Conservation (phyloP, 2,888 invertebrate species). For the Tribolium freemani region DNA sequence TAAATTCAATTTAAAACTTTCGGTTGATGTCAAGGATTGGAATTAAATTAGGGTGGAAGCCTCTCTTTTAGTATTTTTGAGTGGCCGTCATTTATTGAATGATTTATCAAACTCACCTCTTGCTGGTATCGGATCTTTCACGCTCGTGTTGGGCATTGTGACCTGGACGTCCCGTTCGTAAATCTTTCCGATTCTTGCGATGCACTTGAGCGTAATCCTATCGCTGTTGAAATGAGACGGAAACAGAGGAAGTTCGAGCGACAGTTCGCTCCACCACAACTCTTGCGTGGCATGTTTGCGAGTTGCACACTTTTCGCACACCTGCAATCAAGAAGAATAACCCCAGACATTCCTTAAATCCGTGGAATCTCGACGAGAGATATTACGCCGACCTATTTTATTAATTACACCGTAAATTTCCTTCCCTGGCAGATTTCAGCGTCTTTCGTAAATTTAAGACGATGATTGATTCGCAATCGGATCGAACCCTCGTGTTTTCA, state of each 20-base stretch:
- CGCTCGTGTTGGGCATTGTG: slow-evolving; percentile 72
- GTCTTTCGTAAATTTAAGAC: slow-evolving; percentile 11
- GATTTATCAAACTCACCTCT: slow-evolving; percentile 72
- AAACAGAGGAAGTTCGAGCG: slow-evolving; percentile 72
- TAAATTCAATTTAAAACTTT: too few relatives aligned
- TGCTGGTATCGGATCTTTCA: slow-evolving; percentile 84
- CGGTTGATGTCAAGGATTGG: too few relatives aligned
- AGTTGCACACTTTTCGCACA: slow-evolving; percentile 62
- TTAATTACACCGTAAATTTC: slow-evolving; percentile 26
- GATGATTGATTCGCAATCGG: neutral
- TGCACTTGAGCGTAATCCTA: slow-evolving; percentile 79
- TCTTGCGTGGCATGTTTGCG: slow-evolving; percentile 66
- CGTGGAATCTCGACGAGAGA: neutral
- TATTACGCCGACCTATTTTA: slow-evolving; percentile 2
- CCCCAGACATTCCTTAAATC: neutral
- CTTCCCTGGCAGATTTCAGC: slow-evolving; percentile 2
- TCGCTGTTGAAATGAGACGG: slow-evolving; percentile 75
- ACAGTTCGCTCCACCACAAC: slow-evolving; percentile 72
- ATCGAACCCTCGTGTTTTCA: too few relatives aligned
- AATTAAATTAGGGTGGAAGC: too few relatives aligned
- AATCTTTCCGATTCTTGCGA: slow-evolving; percentile 78
- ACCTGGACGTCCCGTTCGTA: slow-evolving; percentile 79
- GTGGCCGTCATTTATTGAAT: neutral
- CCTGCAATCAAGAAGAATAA: slow-evolving; percentile 50
- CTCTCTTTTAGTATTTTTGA: too few relatives aligned